Conservation (phyloP, 2,888 invertebrate genomes). For the Dascillus cervinus region DNA sequence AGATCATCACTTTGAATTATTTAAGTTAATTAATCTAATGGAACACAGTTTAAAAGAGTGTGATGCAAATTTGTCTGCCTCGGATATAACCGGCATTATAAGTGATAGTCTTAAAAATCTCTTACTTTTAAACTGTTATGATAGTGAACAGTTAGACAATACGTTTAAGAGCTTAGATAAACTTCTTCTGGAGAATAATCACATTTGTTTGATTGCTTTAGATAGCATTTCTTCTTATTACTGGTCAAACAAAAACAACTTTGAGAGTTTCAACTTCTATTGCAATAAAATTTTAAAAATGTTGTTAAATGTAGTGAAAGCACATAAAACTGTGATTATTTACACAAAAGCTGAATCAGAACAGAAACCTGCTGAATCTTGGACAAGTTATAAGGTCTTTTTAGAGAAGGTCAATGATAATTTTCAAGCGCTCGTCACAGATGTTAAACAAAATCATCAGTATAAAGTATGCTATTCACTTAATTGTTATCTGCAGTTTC, state of each 20-base stretch:
- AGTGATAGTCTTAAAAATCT: conserved; percentile 34
- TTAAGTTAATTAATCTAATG: conserved; percentile 37
- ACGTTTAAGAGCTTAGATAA: conserved; percentile 37
- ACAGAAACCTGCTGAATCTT: too few relatives aligned
- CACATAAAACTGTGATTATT: too few relatives aligned
- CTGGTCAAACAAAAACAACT: conserved; percentile 33
- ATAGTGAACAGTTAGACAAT: conserved; percentile 34
- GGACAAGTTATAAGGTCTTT: too few relatives aligned
- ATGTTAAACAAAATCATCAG: too few relatives aligned
- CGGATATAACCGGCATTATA: conserved; percentile 24
- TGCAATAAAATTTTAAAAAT: conserved; percentile 5
- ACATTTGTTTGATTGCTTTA: conserved; percentile 42
- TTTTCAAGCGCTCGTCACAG: too few relatives aligned
- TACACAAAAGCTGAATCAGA: too few relatives aligned
- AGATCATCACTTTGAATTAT: conserved; percentile 44
- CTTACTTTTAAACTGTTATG: conserved; percentile 38
- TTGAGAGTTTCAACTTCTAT: conserved; percentile 10
- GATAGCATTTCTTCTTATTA: conserved; percentile 48
- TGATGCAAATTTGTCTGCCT: conserved; percentile 4
- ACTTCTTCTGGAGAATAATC: conserved; percentile 36
- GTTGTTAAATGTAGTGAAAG: too few relatives aligned
- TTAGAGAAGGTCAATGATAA: too few relatives aligned
- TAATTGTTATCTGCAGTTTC: too few relatives aligned
- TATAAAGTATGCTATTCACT: too few relatives aligned
- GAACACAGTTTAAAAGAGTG: conserved; percentile 26